These are phyloP conservation scores for Thinocorus orbignyianus DNA, from an alignment of 2,113 vertebrate species.

Conservation along the genomic window DNA sequence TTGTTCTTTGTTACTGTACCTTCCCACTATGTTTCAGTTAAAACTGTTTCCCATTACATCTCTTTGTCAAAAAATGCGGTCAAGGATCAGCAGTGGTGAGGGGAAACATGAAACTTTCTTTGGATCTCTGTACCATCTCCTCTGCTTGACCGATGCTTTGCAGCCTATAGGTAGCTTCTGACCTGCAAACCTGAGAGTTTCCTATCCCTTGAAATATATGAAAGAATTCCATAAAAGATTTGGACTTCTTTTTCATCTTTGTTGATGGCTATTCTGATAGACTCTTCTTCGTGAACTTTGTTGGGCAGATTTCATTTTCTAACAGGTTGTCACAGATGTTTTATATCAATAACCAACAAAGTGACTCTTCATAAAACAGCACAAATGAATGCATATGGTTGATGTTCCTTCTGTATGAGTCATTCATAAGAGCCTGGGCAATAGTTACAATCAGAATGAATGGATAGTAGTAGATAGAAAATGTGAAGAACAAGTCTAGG, in stretches of 20 bases:
- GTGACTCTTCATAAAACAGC: not conserved
- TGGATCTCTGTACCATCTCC: not conserved
- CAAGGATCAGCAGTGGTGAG: not conserved
- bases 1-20: not conserved
- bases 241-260: not conserved
- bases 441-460: not conserved
- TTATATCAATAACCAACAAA: conserved; percentile 4
- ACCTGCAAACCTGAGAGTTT: not conserved
- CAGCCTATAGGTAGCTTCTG: not conserved
- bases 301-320: conserved; percentile 7
- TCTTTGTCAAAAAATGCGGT: not conserved
- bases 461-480: not conserved
- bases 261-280: not conserved
- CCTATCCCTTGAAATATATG: not conserved
- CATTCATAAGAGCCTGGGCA: not conserved
- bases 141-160: not conserved
- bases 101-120: not conserved
- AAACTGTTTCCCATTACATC: not conserved
- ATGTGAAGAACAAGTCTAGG: not conserved
- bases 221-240: not conserved
- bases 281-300: not conserved
- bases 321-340: not conserved
- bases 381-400: not conserved
- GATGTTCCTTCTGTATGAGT: not conserved
- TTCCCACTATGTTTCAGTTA: not conserved